Base-by-base conservation (phyloP, 2,888 invertebrate genomes). In the Melieria crassipennis region DNA sequence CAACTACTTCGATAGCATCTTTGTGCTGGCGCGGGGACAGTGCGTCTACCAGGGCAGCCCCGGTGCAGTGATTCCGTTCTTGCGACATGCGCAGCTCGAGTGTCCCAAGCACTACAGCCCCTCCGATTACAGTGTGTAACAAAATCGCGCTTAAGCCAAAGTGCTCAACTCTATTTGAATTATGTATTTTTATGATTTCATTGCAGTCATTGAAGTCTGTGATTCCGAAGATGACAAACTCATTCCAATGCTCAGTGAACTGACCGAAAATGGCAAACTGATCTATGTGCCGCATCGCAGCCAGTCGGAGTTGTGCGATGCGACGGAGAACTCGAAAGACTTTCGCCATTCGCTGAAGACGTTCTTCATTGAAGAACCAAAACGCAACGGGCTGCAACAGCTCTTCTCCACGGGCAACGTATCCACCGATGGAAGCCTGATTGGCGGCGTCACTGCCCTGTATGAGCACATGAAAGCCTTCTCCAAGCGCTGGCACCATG, bases 31-130 rank as follows among this genome's bases (percentile, higher is more conserved):
- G 0, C 89, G 89, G 72, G 92, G 92, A 0, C 84, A 87, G 3
- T 92, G 92, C 78, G 89, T 92, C 62, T 92, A 89, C 81, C 92
- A 92, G 79, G 92, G 92, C 0, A 89, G 89, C 16, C 90, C 91
- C 0, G 80, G 85, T 1, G 89, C 90, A 0, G 88, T 92, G 79
- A 89, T 92, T 7, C 89, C 91, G 4, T 90, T 90, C 77, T 79
- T 92, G 67, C 85, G 88, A 3, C 87, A 88, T 71, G 86, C 89
- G 0, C 89, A 90, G 10, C 79, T 91, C 11, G 87, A 88, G 10
- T 92, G 92, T 75, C 92, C 92, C 0, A 87, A 87, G 63, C 89
- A 91, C 80, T 90, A 92, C 79, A 92, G 91, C 77, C 92, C 92
- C n/a, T 91, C 91, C 66, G 92, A 92, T 86, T 92, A 89, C 77